Base-by-base conservation (phyloP, 2,888 invertebrate species). In the Julus scandinavius region DNA sequence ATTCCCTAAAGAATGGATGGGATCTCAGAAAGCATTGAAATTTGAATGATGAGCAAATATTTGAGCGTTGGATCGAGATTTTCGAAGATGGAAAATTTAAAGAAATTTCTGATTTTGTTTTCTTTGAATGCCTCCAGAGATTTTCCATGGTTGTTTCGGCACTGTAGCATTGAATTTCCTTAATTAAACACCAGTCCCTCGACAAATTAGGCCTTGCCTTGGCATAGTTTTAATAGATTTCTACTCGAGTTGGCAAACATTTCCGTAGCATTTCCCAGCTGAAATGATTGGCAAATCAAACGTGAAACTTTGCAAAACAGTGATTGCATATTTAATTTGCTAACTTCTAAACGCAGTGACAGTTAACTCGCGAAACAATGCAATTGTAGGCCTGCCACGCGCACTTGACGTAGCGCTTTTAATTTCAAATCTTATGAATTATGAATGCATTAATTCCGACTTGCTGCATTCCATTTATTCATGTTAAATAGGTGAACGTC, bases 21-120 rank as follows among this genome's bases (percentile, higher is more conserved):
- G 63, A 4, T 72, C 29, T 2, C 11, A 20, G 11, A 80, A 38
- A 13, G 80, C 20, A 38, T 80, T 38, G 45, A 45, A 45, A 80
- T 80, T 80, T 80, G 80, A 80, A 80, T 80, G 80, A 80, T 80
- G 80, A 13, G 38, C 80, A 80, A 80, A 80, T 80, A 80, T 80
- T 80, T 20, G 29, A 80, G 9, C 80, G 20, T 11, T 9, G 38
- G 7, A 80, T 80, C 80, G 80, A 80, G 80, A 72, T 80, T 80
- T 80, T 9, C 7, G 80, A 38, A 80, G 80, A 29, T 80, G 80
- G 1, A 80, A 80, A 38, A 6, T 38, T 29, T 13, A 3, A 38
- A 38, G 80, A 11, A 72, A 72, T 80, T 72, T 80, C 38, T 80
- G 80, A 80, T 80, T 38, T 80, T 80, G 80, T 29, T 13, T 13